Evolutionary conservation across 2,888 invertebrate genomes (phyloP).

Genomic region (Nomada lathburiana): DNA sequence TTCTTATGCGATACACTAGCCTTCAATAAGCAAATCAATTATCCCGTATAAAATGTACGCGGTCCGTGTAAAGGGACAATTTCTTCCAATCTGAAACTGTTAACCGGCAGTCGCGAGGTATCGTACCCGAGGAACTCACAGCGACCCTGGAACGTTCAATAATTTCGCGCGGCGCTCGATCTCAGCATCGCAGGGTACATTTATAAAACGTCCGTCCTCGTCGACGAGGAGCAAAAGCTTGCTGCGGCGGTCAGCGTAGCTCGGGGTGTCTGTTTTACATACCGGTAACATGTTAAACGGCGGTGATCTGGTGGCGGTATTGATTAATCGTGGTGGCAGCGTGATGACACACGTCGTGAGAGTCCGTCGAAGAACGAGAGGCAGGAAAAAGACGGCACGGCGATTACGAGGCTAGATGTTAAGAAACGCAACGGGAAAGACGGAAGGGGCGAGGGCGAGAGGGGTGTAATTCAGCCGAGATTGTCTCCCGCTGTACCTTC

Average conservation of each 20-base stretch:
- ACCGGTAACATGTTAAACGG: conserved; percentile 5
- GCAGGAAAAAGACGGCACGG: not conserved
- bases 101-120: no score
- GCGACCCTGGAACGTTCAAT: no score
- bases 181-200: no score
- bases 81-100: no score
- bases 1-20: not conserved
- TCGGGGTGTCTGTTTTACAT: conserved; percentile 7
- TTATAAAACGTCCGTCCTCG: no score
- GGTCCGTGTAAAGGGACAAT: no score
- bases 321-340: conserved; percentile 20
- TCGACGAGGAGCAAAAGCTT: no score
- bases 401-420: conserved; percentile 41
- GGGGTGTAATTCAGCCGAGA: conserved; percentile 41
- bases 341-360: conserved; percentile 22
- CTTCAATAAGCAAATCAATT: not conserved
- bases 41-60: no score
- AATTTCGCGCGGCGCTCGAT: no score
- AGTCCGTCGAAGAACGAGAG: not conserved
- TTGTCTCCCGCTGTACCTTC: conserved; percentile 38
- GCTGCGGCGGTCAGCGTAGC: not conserved
- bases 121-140: no score
- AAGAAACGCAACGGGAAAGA: conserved; percentile 3
- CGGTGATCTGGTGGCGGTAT: conserved; percentile 14
- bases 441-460: not conserved